phyloP scores from a whole-genome alignment of 2,888 invertebrate species.

The Drosophila emarginata region DNA sequence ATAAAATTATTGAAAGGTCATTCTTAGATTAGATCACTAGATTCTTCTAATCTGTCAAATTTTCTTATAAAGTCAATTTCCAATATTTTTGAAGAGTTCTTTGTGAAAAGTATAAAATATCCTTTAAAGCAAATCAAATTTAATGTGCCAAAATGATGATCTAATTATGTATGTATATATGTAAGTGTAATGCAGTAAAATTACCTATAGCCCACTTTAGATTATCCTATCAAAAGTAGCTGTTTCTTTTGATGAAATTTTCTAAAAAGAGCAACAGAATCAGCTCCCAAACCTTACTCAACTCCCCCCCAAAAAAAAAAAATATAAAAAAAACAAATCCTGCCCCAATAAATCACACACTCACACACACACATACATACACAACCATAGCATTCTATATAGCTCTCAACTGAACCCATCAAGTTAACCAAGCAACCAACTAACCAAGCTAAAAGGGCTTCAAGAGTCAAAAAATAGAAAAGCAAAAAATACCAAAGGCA shows the following conservation, averaged over 20 bases:
- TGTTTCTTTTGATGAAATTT: background rate
- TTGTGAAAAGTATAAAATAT: no score
- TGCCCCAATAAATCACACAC: conserved; percentile 57
- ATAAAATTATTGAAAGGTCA: no score
- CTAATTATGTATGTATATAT: no score
- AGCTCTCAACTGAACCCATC: conserved; percentile 28
- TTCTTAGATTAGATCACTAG: no score
- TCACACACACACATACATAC: conserved; percentile 9
- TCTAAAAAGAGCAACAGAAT: conserved; percentile 17
- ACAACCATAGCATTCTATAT: background rate
- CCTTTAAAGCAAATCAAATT: no score
- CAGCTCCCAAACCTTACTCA: conserved; percentile 50
- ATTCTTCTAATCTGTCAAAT: no score
- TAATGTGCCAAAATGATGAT: no score
- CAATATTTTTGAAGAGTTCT: no score
- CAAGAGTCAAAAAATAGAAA: conserved; percentile 57
- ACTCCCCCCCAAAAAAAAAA: conserved; percentile 16
- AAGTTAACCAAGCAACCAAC: conserved; percentile 49
- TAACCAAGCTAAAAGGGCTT: conserved; percentile 55
- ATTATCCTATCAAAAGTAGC: background rate
- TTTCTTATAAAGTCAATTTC: no score
- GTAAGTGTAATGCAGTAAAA: background rate
- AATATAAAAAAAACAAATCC: conserved; percentile 12
- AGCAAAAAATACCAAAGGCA: conserved; percentile 16
- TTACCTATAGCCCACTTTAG: background rate